These are phyloP conservation scores for Anastrepha ludens DNA, from an alignment of 1,140 invertebrate genomes.

Conservation along the genomic window DNA sequence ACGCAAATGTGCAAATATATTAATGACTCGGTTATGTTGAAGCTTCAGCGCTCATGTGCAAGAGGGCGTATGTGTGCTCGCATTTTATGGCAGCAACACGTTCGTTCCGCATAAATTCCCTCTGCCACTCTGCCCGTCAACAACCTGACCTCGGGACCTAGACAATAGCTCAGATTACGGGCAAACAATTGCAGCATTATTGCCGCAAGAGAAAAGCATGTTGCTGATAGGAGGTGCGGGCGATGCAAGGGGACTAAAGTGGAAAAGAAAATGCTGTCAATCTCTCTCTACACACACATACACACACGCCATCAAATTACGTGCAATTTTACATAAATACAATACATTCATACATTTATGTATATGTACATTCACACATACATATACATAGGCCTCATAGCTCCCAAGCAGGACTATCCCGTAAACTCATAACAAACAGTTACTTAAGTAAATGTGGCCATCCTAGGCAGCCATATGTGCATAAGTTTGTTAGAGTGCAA, in stretches of 20 bases:
- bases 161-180: conserved; percentile 53
- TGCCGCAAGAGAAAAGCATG: not conserved
- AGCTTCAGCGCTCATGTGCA: too few species aligned
- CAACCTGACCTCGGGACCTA: not conserved
- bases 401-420: not conserved
- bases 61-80: not conserved
- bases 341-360: not conserved
- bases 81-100: conserved; percentile 42
- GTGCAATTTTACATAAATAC: too few species aligned
- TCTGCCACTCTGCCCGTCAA: not conserved
- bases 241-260: too few species aligned
- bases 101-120: conserved; percentile 39
- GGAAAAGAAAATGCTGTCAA: not conserved
- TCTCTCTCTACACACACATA: too few species aligned
- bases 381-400: not conserved
- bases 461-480: not conserved
- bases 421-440: conserved; percentile 18
- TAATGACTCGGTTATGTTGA: not conserved
- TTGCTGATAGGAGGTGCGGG: not conserved
- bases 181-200: conserved; percentile 17
- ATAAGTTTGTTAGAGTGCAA: not conserved
- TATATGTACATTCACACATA: not conserved
- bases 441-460: conserved; percentile 15
- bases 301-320: too few species aligned
- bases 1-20: not conserved